Conservation (phyloP, 2,113 vertebrate species). For the Melanocharis versteri region DNA sequence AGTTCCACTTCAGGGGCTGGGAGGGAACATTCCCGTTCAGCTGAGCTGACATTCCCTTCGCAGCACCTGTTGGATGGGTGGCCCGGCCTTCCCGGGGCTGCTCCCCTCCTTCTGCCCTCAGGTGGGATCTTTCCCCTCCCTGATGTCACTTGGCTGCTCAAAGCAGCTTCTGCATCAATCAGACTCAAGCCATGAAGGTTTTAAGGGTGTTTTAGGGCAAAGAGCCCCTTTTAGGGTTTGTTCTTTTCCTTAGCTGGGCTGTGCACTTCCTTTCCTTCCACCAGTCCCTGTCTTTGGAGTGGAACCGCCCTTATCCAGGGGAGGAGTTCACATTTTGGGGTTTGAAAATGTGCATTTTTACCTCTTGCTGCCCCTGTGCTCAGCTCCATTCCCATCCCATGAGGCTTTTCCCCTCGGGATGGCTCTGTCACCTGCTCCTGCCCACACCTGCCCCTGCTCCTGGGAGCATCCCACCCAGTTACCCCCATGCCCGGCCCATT, state of each 20-base stretch:
- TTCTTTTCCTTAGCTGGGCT: neutral
- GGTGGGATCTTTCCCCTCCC: neutral
- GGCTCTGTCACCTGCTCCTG: neutral
- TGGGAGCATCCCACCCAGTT: neutral
- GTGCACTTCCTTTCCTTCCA: neutral
- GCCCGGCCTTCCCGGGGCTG: accelerated
- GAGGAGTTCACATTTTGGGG: neutral
- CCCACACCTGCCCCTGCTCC: accelerated
- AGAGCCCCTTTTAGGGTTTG: neutral
- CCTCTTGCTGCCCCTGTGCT: accelerated
- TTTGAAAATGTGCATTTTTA: neutral
- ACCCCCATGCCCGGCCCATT: neutral
- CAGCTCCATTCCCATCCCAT: accelerated
- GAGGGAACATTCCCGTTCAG: neutral
- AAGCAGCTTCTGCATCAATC: neutral
- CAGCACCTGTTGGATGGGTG: neutral
- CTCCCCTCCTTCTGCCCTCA: neutral
- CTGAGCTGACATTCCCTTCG: neutral
- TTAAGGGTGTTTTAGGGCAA: neutral
- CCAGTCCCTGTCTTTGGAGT: neutral
- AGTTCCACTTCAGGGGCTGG: neutral
- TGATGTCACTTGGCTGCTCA: neutral
- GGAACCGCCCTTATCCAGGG: neutral
- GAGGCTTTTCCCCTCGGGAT: accelerated
- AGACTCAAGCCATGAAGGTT: accelerated